Conservation (phyloP, 2,888 invertebrate genomes). For the Formica aserva region DNA sequence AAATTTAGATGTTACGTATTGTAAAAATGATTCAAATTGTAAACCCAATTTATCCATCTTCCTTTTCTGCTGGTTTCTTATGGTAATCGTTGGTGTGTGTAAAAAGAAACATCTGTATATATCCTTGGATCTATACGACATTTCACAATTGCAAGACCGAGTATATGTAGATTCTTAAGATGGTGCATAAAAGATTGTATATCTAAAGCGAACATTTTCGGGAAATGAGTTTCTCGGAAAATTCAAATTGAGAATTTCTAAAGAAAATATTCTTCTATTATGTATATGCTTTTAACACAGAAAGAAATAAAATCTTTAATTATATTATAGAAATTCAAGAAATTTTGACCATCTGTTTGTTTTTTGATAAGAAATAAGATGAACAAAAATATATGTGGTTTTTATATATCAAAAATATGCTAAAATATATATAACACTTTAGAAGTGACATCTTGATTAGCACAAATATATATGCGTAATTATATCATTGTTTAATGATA, state of each 20-base stretch:
- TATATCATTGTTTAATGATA: neutral
- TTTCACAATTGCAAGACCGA: conserved; percentile 32
- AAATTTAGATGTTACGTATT: neutral
- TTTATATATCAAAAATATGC: neutral
- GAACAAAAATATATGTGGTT: neutral
- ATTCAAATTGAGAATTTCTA: neutral
- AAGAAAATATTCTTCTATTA: neutral
- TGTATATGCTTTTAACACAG: neutral
- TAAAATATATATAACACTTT: neutral
- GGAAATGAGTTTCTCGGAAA: neutral
- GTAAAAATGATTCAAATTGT: conserved; percentile 30
- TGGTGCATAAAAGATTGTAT: conserved; percentile 14
- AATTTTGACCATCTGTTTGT: neutral
- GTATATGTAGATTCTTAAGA: conserved; percentile 38
- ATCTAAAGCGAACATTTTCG: conserved; percentile 30
- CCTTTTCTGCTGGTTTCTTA: neutral
- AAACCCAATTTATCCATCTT: conserved; percentile 11
- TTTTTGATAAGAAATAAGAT: neutral
- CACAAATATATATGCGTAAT: neutral
- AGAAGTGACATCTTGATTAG: neutral
- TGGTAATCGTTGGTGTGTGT: conserved; percentile 15
- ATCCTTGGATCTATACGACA: conserved; percentile 21
- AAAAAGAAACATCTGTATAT: conserved; percentile 6
- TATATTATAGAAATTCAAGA: neutral
- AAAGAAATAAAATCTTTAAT: neutral